Evolutionary conservation across 2,113 vertebrate species (phyloP), one percentile per base, ranked within the genome.

Genomic region (Polypterus senegalus): DNA sequence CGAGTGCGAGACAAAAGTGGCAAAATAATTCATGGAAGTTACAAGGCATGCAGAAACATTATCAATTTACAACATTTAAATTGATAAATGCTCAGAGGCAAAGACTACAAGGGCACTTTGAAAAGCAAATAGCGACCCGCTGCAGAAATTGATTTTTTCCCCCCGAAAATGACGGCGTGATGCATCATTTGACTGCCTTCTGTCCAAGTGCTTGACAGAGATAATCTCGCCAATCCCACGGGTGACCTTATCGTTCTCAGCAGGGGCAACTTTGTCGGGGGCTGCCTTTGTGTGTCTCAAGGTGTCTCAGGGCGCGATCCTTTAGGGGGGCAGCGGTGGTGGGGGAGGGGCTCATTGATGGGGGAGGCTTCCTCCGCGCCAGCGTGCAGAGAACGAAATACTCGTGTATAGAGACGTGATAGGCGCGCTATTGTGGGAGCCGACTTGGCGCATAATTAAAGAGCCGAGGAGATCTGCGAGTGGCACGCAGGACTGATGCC

Each of bases 21-120:
- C 79, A 81, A 83, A 87, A 86, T 87, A 87, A 88, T 86, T 84
- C 83, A 87, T 77, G 80, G 83, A 82, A 77, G 81, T 82, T 80
- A 85, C 80, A 83, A 86, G 81, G 82, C 80, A 69, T 68, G 62
- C 76, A 83, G 84, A 85, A 87, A 88, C 87, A 87, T 90, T 87
- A 91, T 90, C 87, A 92, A 89, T 92, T 89, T 89, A 89, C 89
- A 89, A 85, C 87, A 91, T 92, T 91, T 91, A 90, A 92, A 91
- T 90, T 92, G 89, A 91, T 92, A 90, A 91, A 90, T 91, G 88
- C 84, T 84, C 74, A 77, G 78, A 85, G 81, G 83, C 86, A 83
- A 86, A 87, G 82, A 87, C 88, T 89, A 88, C 90, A 93, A 91
- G 90, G 91, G 90, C 91, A 92, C 90, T 92, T 91, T 93, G 89